A percentile compares a stretch with the other conserved stretches of the same genome.
Conservation (phyloP, 2,797 vertebrate species). For the Aselliscus stoliczkanus region DNA sequence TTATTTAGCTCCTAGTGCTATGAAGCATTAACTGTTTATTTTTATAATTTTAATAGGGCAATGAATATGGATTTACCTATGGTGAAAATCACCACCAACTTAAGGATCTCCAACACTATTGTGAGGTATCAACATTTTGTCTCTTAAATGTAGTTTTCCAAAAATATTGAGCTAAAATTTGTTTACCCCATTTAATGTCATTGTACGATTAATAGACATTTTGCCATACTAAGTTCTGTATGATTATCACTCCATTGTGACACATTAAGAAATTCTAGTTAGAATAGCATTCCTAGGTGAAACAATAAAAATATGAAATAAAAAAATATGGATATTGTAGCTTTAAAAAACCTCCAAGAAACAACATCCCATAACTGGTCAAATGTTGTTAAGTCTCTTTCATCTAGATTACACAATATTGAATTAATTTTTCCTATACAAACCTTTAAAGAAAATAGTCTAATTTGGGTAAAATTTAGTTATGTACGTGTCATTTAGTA, state of each 20-base stretch:
- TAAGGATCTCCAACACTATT: slow-evolving; percentile 73
- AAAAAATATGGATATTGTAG: not conserved
- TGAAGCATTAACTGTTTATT: not conserved
- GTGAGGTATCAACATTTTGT: slow-evolving; percentile 72
- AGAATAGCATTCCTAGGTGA: not conserved
- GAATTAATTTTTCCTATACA: not conserved
- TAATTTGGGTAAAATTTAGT: not conserved
- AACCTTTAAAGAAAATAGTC: not conserved
- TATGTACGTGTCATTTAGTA: not conserved
- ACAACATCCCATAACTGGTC: not conserved
- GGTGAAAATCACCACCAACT: slow-evolving; percentile 72
- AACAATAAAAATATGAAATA: not conserved
- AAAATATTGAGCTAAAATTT: slow-evolving; percentile 17
- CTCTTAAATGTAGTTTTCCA: not conserved
- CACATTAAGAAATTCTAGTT: slow-evolving; percentile 15
- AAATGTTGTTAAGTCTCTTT: not conserved
- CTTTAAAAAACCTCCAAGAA: not conserved
- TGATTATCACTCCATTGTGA: not conserved
- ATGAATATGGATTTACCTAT: slow-evolving; percentile 69
- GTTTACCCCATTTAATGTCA: not conserved
- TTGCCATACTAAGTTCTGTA: not conserved
- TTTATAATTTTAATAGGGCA: slow-evolving; percentile 69
- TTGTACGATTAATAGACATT: not conserved
- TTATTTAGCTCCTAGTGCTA: slow-evolving; percentile 32
- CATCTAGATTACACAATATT: not conserved